phyloP scores from a whole-genome alignment of 2,797 vertebrate genomes.

The Myotis findleyi region DNA sequence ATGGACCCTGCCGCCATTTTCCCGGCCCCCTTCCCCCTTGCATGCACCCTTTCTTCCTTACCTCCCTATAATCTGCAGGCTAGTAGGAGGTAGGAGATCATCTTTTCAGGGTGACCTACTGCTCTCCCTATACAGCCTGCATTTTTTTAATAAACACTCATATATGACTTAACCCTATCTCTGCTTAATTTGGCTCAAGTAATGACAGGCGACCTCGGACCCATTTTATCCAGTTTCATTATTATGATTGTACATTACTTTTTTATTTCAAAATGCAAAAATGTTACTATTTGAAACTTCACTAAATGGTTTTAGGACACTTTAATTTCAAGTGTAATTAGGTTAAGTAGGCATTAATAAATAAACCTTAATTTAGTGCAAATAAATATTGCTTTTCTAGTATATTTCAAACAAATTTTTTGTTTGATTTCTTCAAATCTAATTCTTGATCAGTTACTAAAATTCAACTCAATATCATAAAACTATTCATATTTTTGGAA shows the following conservation, averaged over 20 bases:
- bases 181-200: too few species aligned
- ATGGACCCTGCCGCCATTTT: too few species aligned
- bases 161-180: too few species aligned
- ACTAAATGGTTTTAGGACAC: background rate
- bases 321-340: slow-evolving; percentile 15
- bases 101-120: too few species aligned
- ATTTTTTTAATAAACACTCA: too few species aligned
- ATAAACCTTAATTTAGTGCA: slow-evolving; percentile 48
- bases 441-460: slow-evolving; percentile 62
- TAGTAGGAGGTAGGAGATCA: too few species aligned
- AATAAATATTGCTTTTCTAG: slow-evolving; percentile 62
- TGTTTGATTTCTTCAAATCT: slow-evolving; percentile 36
- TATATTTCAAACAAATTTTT: background rate
- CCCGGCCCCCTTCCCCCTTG: too few species aligned
- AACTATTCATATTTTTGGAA: slow-evolving; percentile 63
- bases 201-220: too few species aligned
- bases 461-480: slow-evolving; percentile 66
- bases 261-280: slow-evolving; percentile 11
- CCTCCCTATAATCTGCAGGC: too few species aligned
- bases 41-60: too few species aligned
- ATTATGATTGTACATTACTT: background rate
- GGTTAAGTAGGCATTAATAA: background rate
- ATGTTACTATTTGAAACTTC: background rate
- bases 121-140: too few species aligned
- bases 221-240: background rate